Base-by-base conservation (phyloP, 2,113 vertebrate species). In the Anhinga anhinga region DNA sequence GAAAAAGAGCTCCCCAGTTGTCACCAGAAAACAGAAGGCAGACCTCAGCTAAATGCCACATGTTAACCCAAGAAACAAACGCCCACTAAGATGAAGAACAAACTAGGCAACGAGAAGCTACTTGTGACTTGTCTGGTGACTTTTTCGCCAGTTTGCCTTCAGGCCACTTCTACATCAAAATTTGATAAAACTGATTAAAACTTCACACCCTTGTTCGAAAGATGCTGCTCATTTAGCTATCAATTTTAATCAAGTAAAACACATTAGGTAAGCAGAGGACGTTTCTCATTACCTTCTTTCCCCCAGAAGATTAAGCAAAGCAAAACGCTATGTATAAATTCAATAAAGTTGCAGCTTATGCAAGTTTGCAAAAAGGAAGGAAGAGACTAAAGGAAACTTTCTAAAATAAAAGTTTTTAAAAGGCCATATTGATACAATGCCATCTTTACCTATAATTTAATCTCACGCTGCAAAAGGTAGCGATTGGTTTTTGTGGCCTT, bases 251-350 rank as follows among this genome's bases (percentile, higher is more conserved):
- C 17, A 9, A 29, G 17, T 66, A 16, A 44, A 76, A 26, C 7
- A 40, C 6, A 44, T 11, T 0, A 52, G 11, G 18, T 40, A 62
- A 47, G 26, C 22, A 38, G 12, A 69, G 30, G 45, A 16, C 20
- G 9, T 32, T 45, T 59, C 63, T 55, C 32, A 10, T 34, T 56
- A 40, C 4, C 67, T 80, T 23, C n/a, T 25, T 27, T 9, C 38
- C 42, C 74, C 17, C 7, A 27, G 21, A 69, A 23, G 19, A 61
- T 26, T 4, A 56, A 36, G 30, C 32, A 47, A 38, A 86, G 30
- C 17, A 62, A 36, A 56, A 50, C 30, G 16, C 0, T 1, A 32
- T 1, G 2, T 9, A 26, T 22, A 10, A 47, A 74, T 7, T 44
- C n/a, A 65, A 22, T 12, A 14, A 69, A 58, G 45, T 19, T 66